These are phyloP conservation scores for Phocoena phocoena DNA, from an alignment of 2,113 vertebrate species.

Conservation along the genomic window DNA sequence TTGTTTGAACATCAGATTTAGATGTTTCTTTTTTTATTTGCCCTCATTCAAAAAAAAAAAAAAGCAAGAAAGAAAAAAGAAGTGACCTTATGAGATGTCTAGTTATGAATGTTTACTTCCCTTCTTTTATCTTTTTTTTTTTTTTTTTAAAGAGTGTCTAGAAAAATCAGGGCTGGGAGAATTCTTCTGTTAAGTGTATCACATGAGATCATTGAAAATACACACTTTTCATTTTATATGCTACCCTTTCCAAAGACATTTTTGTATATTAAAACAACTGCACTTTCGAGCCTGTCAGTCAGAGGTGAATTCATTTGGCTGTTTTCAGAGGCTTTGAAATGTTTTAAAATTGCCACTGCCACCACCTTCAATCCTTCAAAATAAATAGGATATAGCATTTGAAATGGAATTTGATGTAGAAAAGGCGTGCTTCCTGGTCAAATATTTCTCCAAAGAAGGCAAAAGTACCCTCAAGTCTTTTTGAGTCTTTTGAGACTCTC, in stretches of 20 bases:
- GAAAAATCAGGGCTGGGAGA: neutral
- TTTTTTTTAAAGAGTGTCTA: neutral
- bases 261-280: neutral
- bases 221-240: neutral
- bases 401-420: neutral
- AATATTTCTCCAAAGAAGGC: neutral
- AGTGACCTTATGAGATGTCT: slow-evolving; percentile 10
- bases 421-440: neutral
- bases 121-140: neutral
- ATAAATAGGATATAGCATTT: neutral
- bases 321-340: neutral
- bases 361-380: neutral
- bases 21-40: slow-evolving; percentile 66
- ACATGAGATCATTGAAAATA: neutral
- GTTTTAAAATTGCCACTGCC: neutral
- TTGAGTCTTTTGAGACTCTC: neutral
- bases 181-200: neutral
- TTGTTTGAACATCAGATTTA: slow-evolving; percentile 33
- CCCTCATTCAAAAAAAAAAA: slow-evolving; percentile 32
- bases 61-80: neutral
- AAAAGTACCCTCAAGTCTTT: neutral
- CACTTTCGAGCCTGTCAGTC: neutral
- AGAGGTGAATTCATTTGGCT: neutral
- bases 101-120: neutral
- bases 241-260: neutral